Conservation (phyloP, 2,797 vertebrate species). For the Anguilla marmorata region DNA sequence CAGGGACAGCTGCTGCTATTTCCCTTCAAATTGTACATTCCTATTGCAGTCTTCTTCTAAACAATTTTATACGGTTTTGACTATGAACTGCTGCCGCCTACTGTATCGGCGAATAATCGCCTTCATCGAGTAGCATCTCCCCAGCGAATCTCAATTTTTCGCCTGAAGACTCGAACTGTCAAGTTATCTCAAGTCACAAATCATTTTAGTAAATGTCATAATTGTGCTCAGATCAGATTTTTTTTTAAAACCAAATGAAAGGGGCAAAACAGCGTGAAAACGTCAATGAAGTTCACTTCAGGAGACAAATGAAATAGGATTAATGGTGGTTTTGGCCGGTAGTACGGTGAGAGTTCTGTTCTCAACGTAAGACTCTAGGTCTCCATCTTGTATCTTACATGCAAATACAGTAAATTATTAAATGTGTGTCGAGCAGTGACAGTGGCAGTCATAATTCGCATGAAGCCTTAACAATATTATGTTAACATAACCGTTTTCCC, state of each 20-base stretch:
- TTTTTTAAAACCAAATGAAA: neutral
- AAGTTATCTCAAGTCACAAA: neutral
- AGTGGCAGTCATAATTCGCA: too few species aligned
- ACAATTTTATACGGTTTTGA: neutral
- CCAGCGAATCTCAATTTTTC: neutral
- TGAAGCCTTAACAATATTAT: too few species aligned
- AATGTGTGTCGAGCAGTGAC: too few species aligned
- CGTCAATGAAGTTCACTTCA: too few species aligned
- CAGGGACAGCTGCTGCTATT: neutral
- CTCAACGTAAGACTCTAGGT: too few species aligned
- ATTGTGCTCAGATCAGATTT: neutral
- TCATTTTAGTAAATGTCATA: neutral
- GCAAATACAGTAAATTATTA: too few species aligned
- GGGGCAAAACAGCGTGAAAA: neutral
- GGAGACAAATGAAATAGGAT: too few species aligned
- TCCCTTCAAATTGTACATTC: neutral
- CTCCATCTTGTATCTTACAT: too few species aligned
- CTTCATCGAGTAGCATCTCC: neutral
- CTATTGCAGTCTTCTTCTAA: neutral
- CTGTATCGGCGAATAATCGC: neutral
- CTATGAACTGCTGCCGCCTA: constrained; percentile 5
- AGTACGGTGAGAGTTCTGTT: too few species aligned
- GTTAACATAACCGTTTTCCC: too few species aligned
- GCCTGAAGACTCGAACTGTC: neutral
- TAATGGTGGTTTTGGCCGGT: too few species aligned